Conservation (phyloP, 2,888 invertebrate genomes). For the Eupithecia vulgata region DNA sequence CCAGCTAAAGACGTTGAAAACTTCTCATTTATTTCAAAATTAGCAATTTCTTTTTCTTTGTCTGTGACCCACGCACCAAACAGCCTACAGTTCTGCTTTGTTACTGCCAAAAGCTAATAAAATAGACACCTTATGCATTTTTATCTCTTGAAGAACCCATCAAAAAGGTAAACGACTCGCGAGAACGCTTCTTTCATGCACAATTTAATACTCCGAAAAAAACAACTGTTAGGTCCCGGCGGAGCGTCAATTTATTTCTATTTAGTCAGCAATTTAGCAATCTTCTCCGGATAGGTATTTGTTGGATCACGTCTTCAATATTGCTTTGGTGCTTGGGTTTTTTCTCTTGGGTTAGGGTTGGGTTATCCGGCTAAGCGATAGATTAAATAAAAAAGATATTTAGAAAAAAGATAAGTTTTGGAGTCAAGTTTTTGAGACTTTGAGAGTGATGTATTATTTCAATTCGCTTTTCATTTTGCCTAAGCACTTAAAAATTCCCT, state of each 20-base stretch:
- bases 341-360: slow-evolving; percentile 37
- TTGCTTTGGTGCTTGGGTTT: slow-evolving; percentile 47
- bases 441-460: background rate
- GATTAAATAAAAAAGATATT: background rate
- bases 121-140: slow-evolving; percentile 3
- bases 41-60: background rate
- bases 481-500: background rate
- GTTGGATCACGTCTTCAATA: slow-evolving; percentile 49
- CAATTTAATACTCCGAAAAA: slow-evolving; percentile 25
- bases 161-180: slow-evolving; percentile 8
- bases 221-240: slow-evolving; percentile 33
- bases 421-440: background rate
- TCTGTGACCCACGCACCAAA: background rate
- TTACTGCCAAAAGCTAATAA: background rate
- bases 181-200: slow-evolving; percentile 27
- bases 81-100: background rate
- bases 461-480: background rate
- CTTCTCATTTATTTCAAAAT: background rate
- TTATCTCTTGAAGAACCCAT: background rate
- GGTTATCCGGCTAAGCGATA: background rate
- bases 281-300: slow-evolving; percentile 44
- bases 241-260: slow-evolving; percentile 41
- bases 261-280: slow-evolving; percentile 49
- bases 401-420: background rate
- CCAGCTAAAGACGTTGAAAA: background rate